These are phyloP conservation scores for Mamestra brassicae DNA, from an alignment of 2,888 invertebrate genomes.

Conservation along the genomic window DNA sequence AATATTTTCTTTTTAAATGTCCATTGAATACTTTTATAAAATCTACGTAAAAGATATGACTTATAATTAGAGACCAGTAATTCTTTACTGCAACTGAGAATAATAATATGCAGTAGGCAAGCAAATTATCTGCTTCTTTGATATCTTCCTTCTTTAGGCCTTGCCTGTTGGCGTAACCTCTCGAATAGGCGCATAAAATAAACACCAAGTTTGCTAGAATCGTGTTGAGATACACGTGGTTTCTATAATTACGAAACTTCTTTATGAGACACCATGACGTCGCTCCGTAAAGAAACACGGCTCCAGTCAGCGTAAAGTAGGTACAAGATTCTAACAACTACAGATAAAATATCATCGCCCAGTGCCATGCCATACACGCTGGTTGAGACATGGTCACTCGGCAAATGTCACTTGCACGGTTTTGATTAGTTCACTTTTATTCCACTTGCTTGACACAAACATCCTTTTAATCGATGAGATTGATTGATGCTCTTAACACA, in stretches of 20 bases:
- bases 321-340: neutral
- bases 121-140: neutral
- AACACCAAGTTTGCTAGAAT: constrained; percentile 3
- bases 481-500: too few relatives aligned
- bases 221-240: neutral
- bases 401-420: neutral
- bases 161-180: neutral
- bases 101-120: neutral
- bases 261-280: neutral
- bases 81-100: neutral
- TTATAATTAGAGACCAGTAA: neutral
- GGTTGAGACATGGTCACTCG: neutral
- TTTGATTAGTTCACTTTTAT: neutral
- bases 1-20: constrained; percentile 3
- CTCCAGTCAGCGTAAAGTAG: neutral
- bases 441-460: neutral
- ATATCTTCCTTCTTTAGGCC: neutral
- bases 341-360: neutral
- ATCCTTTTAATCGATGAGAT: neutral
- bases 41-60: neutral
- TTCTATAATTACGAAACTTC: neutral
- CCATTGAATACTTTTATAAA: neutral
- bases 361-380: neutral
- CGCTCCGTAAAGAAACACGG: neutral
- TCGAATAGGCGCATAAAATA: neutral